Evolutionary conservation across 2,113 vertebrate species (phyloP), one percentile per base, ranked within the genome.

Genomic region (Dermatemys mawii): DNA sequence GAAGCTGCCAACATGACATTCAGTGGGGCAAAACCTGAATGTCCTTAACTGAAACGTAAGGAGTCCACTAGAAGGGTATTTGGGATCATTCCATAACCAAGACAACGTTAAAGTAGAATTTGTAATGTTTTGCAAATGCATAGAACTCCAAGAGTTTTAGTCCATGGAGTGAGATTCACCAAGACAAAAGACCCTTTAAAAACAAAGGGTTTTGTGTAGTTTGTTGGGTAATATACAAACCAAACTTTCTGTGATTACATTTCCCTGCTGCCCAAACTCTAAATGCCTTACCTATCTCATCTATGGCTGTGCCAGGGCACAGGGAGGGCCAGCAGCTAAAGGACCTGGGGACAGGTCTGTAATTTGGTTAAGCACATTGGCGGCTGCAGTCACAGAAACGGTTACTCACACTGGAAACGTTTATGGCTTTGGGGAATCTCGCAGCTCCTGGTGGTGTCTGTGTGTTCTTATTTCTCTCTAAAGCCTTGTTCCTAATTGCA

Each of bases 121-220:
- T 57, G 11, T 46, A 60, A 53, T 6, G 7, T 35, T 75, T 53
- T 84, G 73, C 35, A 80, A 29, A 83, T 11, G 2, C 26, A 76
- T 26, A 75, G 70, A 38, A 26, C 32, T 92, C 90, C 63, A 11
- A 14, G 78, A 89, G 79, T 35, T 11, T 4, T 1, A 0, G 16
- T 86, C 16, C 32, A 55, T 0, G 0, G 12, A 32, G 2, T 82
- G 86, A 51, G 44, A 78, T 44, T 92, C 63, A 78, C 4, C 76
- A 38, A 70, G 12, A 12, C 70, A 80, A 14, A 78, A 86, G 29
- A 8, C 16, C 29, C 79, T 90, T 83, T 38, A 55, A 50, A 78
- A 96, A 87, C 29, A 51, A 51, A 83, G 54, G 50, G 76, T 21
- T 67, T 3, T 0, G 51, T 53, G 79, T 10, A 53, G 38, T 8